Percentiles rank a stretch among this genome's conserved stretches.
Evolutionary conservation across 2,797 vertebrate genomes (phyloP).

Genomic region (Podarcis siculus): DNA sequence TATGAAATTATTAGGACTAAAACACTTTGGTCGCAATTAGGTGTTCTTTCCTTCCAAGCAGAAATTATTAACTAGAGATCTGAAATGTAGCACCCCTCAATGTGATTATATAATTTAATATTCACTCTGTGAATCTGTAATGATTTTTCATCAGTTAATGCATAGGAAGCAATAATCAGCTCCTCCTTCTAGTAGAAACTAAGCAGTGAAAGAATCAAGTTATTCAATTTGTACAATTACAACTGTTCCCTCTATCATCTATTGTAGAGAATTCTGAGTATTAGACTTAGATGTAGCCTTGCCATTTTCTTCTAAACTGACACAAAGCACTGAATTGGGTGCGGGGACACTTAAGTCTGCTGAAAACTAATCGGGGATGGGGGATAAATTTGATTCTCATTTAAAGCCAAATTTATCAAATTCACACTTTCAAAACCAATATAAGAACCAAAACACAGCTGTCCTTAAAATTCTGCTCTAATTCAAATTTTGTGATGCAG

Average conservation of each 20-base stretch:
- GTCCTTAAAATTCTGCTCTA: no score
- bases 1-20: constrained; percentile 22
- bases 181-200: background rate
- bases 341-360: no score
- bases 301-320: background rate
- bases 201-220: background rate
- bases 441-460: no score
- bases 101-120: constrained; percentile 27
- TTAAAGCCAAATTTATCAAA: no score
- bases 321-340: background rate
- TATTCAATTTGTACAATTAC: background rate
- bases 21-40: background rate
- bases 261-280: background rate
- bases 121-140: background rate
- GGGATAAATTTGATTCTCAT: no score
- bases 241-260: background rate
- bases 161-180: background rate
- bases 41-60: constrained; percentile 13
- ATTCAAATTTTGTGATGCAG: no score
- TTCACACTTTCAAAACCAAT: no score
- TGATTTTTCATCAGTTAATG: background rate
- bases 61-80: background rate
- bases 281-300: background rate
- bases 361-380: no score
- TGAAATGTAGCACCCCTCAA: background rate